Evolutionary conservation across 1,140 invertebrate genomes (phyloP), one percentile per base, ranked within the genome.

Genomic region (Procambarus virginalis): DNA sequence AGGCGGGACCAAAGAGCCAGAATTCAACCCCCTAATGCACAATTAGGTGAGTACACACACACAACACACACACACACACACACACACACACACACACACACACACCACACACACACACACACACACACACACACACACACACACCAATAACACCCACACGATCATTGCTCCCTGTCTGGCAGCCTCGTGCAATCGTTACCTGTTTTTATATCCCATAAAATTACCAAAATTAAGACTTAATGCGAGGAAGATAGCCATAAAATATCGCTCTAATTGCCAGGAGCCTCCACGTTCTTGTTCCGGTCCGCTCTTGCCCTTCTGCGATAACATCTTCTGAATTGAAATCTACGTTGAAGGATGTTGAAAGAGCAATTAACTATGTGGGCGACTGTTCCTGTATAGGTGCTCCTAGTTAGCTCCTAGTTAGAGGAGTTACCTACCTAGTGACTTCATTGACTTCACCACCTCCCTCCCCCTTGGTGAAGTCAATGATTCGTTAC

Each of bases 161-260:
- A 9, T 34, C 68, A 73, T 22, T 34, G n/a, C 68, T 70, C 68
- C 22, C 10, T 8, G 6, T 22, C n/a, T 34, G 68, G 34, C 68
- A 73, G 22, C 68, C 20, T 73, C 22, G n/a, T 73, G 22, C 68
- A 1, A 8, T 6, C 34, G n/a, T 73, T 34, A 20, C 1, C 68
- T 73, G 20, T 34, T 73, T 73, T 73, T 73, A 73, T 73, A 9
- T 8, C n/a, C 10, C n/a, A 5, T 73, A 73, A 73, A 73, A 73
- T 73, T 73, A 73, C 68, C 68, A 34, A 73, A 73, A 73, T 73
- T 34, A 73, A 34, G n/a, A 73, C n/a, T 73, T 73, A 22, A 34
- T 22, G 20, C 22, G 68, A 73, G 68, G 68, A 73, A 73, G 68
- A 34, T 73, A 73, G 68, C 68, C 68, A 73, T 73, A 73, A 73